Conservation (phyloP, 2,888 invertebrate species). For the Clostera curtula region DNA sequence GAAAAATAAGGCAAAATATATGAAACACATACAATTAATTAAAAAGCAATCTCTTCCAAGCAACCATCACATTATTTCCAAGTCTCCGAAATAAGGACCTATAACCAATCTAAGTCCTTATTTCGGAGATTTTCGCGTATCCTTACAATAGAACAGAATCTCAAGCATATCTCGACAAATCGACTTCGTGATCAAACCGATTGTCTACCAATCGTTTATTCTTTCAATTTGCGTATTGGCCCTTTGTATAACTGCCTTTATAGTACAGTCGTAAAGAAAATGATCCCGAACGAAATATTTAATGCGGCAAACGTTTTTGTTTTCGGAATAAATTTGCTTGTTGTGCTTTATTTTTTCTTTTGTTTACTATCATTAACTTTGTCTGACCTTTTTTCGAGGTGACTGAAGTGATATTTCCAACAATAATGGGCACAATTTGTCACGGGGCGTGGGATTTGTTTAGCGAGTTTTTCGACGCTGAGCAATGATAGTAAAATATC, state of each 20-base stretch:
- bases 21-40: no score
- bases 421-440: background rate
- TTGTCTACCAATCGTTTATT: conserved; percentile 43
- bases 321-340: conserved; percentile 5
- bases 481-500: background rate
- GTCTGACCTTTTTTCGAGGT: background rate
- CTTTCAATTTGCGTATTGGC: conserved; percentile 39
- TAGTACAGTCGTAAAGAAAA: conserved; percentile 8
- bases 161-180: conserved; percentile 46
- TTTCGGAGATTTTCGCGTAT: no score
- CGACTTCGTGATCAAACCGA: conserved; percentile 39
- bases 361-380: conserved; percentile 5
- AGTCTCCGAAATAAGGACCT: no score
- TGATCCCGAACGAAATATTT: conserved; percentile 14
- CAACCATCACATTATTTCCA: no score
- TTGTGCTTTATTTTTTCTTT: conserved; percentile 5
- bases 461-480: background rate
- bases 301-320: conserved; percentile 3
- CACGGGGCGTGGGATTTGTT: background rate
- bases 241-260: conserved; percentile 21
- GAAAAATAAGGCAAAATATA: no score
- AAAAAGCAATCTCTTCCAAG: no score
- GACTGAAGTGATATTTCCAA: background rate
- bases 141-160: conserved; percentile 21
- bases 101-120: no score